Conservation (phyloP, 2,888 invertebrate species). For the Seira sanloemensis region DNA sequence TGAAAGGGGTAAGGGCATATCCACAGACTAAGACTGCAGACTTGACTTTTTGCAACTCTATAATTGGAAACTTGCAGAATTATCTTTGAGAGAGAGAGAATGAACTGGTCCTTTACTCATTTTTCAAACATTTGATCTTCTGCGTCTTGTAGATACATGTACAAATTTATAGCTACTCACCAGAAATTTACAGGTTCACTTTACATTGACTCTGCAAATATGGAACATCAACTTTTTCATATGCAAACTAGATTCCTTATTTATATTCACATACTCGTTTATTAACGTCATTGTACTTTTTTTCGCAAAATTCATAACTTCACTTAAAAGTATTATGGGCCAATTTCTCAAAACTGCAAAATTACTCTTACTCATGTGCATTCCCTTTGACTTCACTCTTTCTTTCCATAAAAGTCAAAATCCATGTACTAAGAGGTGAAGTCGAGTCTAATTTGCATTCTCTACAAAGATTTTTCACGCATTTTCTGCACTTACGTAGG, state of each 20-base stretch:
- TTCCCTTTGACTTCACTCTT: conserved; percentile 38
- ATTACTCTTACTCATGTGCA: conserved; percentile 36
- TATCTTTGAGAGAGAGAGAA: background rate
- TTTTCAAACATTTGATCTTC: background rate
- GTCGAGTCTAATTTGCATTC: background rate
- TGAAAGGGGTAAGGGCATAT: background rate
- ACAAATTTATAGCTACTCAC: background rate
- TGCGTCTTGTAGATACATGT: background rate
- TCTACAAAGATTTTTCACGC: background rate
- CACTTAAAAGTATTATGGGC: conserved; percentile 33
- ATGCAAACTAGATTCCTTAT: background rate
- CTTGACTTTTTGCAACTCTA: conserved; percentile 4
- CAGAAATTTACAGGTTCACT: background rate
- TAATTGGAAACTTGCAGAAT: conserved; percentile 41
- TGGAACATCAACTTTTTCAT: background rate
- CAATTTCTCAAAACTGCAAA: conserved; percentile 46
- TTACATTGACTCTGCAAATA: too few species aligned
- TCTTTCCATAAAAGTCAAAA: conserved; percentile 53
- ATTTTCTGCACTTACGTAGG: background rate
- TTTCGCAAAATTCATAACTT: conserved; percentile 18
- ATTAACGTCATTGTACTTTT: conserved; percentile 6
- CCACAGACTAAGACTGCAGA: background rate
- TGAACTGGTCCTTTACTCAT: background rate
- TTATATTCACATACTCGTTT: background rate
- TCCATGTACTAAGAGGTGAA: conserved; percentile 21